These are phyloP conservation scores for Elegia similella DNA, from an alignment of 2,888 invertebrate genomes.

Conservation along the genomic window DNA sequence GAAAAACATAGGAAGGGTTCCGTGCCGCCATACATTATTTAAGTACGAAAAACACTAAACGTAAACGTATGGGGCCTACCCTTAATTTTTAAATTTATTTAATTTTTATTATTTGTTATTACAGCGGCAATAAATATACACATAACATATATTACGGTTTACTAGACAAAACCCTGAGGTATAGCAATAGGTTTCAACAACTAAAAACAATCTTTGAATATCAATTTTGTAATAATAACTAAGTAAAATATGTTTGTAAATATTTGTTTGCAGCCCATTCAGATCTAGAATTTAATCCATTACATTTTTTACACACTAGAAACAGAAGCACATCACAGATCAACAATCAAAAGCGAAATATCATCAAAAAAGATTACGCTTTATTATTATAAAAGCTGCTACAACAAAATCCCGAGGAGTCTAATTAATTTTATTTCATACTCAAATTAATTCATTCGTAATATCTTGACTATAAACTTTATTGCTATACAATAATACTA, in stretches of 20 bases:
- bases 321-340: neutral
- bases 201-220: neutral
- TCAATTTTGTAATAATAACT: neutral
- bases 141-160: too few relatives aligned
- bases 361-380: neutral
- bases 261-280: constrained; percentile 35
- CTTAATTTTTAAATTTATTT: too few relatives aligned
- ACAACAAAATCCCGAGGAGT: neutral
- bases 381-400: neutral
- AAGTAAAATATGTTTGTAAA: neutral
- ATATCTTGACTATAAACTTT: neutral
- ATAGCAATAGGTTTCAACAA: too few relatives aligned
- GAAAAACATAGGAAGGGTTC: too few relatives aligned
- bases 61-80: too few relatives aligned
- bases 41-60: too few relatives aligned
- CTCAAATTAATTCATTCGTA: neutral
- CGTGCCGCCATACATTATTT: too few relatives aligned
- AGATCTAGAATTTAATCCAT: constrained; percentile 44
- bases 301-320: neutral
- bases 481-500: constrained; percentile 8
- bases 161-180: too few relatives aligned
- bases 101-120: too few relatives aligned
- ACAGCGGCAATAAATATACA: too few relatives aligned
- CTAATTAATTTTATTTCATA: neutral
- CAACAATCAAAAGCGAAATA: neutral